These are phyloP conservation scores for Drosophila mimica DNA, from an alignment of 2,888 invertebrate species.

Conservation along the genomic window DNA sequence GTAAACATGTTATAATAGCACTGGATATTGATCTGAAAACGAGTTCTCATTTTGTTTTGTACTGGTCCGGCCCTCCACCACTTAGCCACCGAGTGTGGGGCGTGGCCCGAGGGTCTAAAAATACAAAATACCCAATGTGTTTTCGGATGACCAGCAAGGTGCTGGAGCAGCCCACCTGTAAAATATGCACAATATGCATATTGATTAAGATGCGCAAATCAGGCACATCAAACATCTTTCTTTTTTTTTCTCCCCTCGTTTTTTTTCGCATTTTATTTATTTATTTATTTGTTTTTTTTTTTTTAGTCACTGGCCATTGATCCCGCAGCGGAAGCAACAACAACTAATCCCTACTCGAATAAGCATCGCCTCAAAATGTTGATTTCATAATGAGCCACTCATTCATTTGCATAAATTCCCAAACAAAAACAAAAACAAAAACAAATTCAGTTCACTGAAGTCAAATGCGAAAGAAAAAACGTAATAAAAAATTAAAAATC, in stretches of 20 bases:
- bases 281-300: background rate
- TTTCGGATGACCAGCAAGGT: constrained; percentile 10
- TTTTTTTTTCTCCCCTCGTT: background rate
- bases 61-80: constrained; percentile 43
- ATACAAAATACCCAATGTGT: constrained; percentile 23
- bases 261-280: background rate
- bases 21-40: constrained; percentile 30
- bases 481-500: background rate
- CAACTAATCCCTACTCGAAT: constrained; percentile 14
- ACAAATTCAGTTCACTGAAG: constrained; percentile 23
- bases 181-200: constrained; percentile 40
- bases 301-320: constrained; percentile 43
- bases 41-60: constrained; percentile 27
- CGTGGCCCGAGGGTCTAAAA: constrained; percentile 41
- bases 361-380: background rate
- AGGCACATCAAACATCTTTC: background rate
- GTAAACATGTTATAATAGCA: constrained; percentile 54
- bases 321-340: constrained; percentile 45
- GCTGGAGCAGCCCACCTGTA: constrained; percentile 1
- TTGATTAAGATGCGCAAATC: constrained; percentile 17
- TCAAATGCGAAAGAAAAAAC: constrained; percentile 16
- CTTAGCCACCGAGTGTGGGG: constrained; percentile 9
- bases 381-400: constrained; percentile 35
- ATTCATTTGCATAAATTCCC: constrained; percentile 50
- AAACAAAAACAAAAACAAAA: background rate